Conservation (phyloP, 2,888 invertebrate species). For the Altica lythri region DNA sequence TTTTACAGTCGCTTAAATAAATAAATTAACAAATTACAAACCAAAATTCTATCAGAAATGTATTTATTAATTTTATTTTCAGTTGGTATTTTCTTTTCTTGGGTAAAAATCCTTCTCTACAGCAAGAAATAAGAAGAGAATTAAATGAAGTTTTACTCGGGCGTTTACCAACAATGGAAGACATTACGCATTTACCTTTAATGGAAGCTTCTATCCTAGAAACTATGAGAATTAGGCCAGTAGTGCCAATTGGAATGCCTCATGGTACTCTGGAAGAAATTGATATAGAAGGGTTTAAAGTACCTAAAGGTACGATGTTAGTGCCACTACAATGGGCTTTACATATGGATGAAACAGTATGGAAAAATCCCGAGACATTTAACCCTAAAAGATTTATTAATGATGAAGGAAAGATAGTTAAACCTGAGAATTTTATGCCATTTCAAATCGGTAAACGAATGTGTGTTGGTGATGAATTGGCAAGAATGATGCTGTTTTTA, state of each 20-base stretch:
- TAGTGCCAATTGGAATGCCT: slow-evolving; percentile 83
- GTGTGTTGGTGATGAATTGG: slow-evolving; percentile 85
- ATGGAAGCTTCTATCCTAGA: slow-evolving; percentile 79
- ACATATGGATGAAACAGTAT: slow-evolving; percentile 71
- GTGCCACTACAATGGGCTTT: slow-evolving; percentile 82
- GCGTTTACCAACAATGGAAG: slow-evolving; percentile 59
- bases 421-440: slow-evolving; percentile 75
- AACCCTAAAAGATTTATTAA: slow-evolving; percentile 72
- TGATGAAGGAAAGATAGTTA: slow-evolving; percentile 65
- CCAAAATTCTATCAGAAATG: not conserved
- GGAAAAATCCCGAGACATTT: slow-evolving; percentile 71
- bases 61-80: slow-evolving; percentile 11
- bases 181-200: slow-evolving; percentile 62
- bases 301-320: slow-evolving; percentile 74
- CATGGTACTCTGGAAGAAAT: slow-evolving; percentile 70
- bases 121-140: slow-evolving; percentile 67
- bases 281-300: slow-evolving; percentile 59
- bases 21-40: not conserved
- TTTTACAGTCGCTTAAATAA: too few species aligned
- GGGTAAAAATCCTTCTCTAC: slow-evolving; percentile 67
- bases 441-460: slow-evolving; percentile 85
- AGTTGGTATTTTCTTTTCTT: slow-evolving; percentile 80
- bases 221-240: slow-evolving; percentile 76
- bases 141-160: slow-evolving; percentile 53
- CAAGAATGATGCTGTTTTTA: slow-evolving; percentile 70